Base-by-base conservation (phyloP, 1,140 invertebrate genomes). In the Macrobrachium rosenbergii region DNA sequence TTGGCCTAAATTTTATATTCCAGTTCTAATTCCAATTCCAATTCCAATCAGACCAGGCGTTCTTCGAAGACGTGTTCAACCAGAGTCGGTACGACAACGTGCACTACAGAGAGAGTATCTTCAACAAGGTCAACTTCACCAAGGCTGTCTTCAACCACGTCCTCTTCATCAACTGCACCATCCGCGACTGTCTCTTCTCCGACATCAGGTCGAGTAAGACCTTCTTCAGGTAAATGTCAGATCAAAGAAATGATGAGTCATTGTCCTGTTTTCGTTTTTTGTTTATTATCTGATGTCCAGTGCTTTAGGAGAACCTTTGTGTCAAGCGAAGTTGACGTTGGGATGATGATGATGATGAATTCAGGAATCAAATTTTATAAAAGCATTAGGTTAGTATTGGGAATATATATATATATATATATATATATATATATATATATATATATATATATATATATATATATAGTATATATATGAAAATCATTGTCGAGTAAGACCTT, bases 191-290 rank as follows among this genome's bases (percentile, higher is more conserved):
- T 60, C 83, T 88, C 17, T 92, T 92, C 83, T 76, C 83, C 2
- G 90, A 91, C 62, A 89, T 92, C 21, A 88, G 89, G 62, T 91
- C 90, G n/a, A 91, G 91, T 84, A 90, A 89, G 45, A 91, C 91
- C 5, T 90, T 90, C 63, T 92, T 92, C 88, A 77, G 72, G 89
- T 90, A n/a, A 81, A 73, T 82, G 17, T 59, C 6, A 43, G 23
- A 43, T 76, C 10, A 19, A 28, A 5, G n/a, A 19, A 23, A 0
- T 21, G 14, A 37, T 10, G 6, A 52, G 52, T 52, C 52, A 52
- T 8, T 52, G 52, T 52, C 52, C 0, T 52, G 2, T 52, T 5
- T 52, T 12, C 52, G 7, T 14, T 21, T 77, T 37, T 37, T 37
- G 28, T 37, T 37, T 37, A 1, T 37, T 37, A 37, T 37, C 28